phyloP scores from a whole-genome alignment of 2,797 vertebrate genomes.

The Malurus splendens region DNA sequence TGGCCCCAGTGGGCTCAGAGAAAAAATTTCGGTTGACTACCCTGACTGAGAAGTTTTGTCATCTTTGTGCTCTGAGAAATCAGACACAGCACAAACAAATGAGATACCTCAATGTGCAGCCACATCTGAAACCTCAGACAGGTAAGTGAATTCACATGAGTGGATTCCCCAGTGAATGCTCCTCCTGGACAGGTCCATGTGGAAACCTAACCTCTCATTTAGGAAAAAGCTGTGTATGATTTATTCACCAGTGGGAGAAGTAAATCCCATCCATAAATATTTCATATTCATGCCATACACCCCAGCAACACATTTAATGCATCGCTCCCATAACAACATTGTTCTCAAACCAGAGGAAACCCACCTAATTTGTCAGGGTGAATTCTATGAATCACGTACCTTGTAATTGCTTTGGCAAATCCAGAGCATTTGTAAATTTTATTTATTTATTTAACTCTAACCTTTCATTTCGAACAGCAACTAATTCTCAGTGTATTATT shows the following conservation, averaged over 20 bases:
- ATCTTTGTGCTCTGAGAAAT: conserved; percentile 1
- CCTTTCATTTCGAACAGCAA: background rate
- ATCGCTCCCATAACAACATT: background rate
- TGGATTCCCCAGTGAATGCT: background rate
- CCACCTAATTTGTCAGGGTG: conserved; percentile 19
- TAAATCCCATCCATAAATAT: conserved; percentile 32
- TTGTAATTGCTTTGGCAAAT: background rate
- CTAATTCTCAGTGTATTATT: conserved; percentile 9
- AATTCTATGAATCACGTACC: background rate
- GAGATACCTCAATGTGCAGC: background rate
- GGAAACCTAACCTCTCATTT: background rate
- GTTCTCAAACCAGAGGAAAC: conserved; percentile 30
- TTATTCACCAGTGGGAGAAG: conserved; percentile 16
- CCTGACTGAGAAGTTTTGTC: background rate
- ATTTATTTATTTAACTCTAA: conserved; percentile 16
- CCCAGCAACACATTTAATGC: conserved; percentile 19
- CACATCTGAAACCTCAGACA: background rate
- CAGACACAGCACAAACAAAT: background rate
- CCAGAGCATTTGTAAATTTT: background rate
- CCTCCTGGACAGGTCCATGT: background rate
- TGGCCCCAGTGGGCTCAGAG: background rate
- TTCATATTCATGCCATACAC: conserved; percentile 13
- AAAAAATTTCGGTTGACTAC: background rate
- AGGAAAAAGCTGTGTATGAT: conserved; percentile 3
- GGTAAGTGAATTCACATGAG: background rate